Evolutionary conservation across 2,113 vertebrate genomes (phyloP), one percentile per base, ranked within the genome.

Genomic region (Halichoerus grypus): DNA sequence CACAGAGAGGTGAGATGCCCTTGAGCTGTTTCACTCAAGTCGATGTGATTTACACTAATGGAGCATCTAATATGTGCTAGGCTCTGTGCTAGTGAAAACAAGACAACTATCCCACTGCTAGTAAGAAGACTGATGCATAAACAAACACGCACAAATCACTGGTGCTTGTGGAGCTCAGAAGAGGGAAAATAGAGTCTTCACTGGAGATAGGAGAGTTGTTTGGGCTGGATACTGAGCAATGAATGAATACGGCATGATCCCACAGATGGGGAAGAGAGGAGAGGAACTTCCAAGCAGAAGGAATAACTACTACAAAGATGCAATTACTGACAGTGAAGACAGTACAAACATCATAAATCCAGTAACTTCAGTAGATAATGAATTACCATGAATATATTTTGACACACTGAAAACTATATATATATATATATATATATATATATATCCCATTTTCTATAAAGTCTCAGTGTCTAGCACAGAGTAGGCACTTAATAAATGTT

Each of bases 361-460:
- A 96, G 46, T 55, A 96, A 82, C 42, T 83, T 89, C 49, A 92
- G 33, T 76, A 92, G 51, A 24, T 49, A 94, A 92, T 33, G 22
- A 85, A 91, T 92, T 85, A 42, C 22, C 24, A 76, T 49, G 71
- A 86, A 82, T 63, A 71, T 77, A 11, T 86, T 3, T 65, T 82
- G 42, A n/a, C 83, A 88, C 63, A 80, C 28, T 67, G 18, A 49
- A 94, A 94, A 69, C 22, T 81, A 19, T 46, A 57, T 57, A 57
- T 57, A 57, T 19, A 55, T 55, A 16, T 19, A 55, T 55, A 55
- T 59, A 59, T 59, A 59, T 22, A 16, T 19, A 55, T 55, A 61
- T 61, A 13, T 65, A 86, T 88, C 31, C 19, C 24, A 69, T 65
- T 95, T 94, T 51, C 36, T 72, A 59, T 42, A 86, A 96, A 86